Evolutionary conservation across 2,888 invertebrate genomes (phyloP).

Genomic region (Heliconius charithonia): DNA sequence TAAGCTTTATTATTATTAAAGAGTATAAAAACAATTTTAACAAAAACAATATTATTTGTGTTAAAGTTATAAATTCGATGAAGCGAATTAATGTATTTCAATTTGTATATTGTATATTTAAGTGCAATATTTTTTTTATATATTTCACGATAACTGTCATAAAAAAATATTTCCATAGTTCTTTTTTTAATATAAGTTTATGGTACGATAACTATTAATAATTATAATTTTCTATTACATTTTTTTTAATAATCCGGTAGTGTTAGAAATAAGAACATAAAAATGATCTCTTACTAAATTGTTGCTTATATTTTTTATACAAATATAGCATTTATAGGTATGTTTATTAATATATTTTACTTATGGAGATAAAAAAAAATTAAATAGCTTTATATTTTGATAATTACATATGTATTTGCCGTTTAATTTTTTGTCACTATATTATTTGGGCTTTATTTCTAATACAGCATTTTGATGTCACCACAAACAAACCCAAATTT

Average conservation of each 20-base stretch:
- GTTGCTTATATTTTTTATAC: conserved; percentile 1
- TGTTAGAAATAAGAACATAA: neutral
- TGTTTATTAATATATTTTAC: neutral
- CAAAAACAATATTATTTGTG: neutral
- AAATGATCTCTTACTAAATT: conserved; percentile 10
- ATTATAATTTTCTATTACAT: neutral
- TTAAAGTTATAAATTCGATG: neutral
- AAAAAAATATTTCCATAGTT: neutral
- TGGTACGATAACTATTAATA: neutral
- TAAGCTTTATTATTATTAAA: neutral
- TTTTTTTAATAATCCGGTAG: neutral
- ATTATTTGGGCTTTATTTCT: neutral
- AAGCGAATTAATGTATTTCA: neutral
- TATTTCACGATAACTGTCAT: neutral
- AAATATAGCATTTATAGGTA: conserved; percentile 6
- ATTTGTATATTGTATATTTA: neutral
- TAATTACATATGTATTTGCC: neutral
- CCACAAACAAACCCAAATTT: no score
- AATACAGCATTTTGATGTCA: neutral
- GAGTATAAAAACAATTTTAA: neutral
- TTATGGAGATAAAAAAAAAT: neutral
- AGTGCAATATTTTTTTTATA: conserved; percentile 1
- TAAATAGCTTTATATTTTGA: conserved; percentile 4
- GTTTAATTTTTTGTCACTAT: neutral
- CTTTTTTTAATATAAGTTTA: neutral